phyloP scores from a whole-genome alignment of 2,888 invertebrate genomes.

The Noctua janthe region DNA sequence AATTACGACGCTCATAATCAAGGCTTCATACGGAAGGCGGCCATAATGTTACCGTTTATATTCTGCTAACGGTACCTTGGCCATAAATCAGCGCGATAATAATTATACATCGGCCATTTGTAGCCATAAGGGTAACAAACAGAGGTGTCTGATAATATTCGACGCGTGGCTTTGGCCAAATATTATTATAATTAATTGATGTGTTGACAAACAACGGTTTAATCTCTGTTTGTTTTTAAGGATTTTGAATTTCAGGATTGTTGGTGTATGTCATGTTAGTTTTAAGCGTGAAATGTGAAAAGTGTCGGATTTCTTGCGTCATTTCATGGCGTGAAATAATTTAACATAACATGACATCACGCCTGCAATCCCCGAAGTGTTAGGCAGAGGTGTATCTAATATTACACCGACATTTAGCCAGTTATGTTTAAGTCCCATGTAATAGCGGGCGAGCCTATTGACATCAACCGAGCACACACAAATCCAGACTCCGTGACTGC shows the following conservation, averaged over 20 bases:
- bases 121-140: conserved; percentile 82
- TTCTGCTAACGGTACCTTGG: conserved; percentile 84
- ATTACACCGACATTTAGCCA: too few relatives aligned
- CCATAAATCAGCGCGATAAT: conserved; percentile 88
- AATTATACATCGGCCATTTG: conserved; percentile 86
- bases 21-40: conserved; percentile 65
- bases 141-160: conserved; percentile 76
- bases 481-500: too few relatives aligned
- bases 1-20: conserved; percentile 67
- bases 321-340: neutral
- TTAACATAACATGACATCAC: neutral
- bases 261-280: conserved; percentile 28
- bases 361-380: too few relatives aligned
- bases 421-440: too few relatives aligned
- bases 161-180: conserved; percentile 47
- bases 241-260: conserved; percentile 20
- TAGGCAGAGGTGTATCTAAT: too few relatives aligned
- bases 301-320: neutral
- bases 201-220: conserved; percentile 61
- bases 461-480: too few relatives aligned
- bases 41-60: conserved; percentile 83
- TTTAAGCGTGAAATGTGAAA: conserved; percentile 30
- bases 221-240: conserved; percentile 48
- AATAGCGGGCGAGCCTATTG: too few relatives aligned
- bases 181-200: conserved; percentile 61